phyloP scores from a whole-genome alignment of 30 jellyfish, hydroid and myxozoan species.

The Cassiopea andromeda region DNA sequence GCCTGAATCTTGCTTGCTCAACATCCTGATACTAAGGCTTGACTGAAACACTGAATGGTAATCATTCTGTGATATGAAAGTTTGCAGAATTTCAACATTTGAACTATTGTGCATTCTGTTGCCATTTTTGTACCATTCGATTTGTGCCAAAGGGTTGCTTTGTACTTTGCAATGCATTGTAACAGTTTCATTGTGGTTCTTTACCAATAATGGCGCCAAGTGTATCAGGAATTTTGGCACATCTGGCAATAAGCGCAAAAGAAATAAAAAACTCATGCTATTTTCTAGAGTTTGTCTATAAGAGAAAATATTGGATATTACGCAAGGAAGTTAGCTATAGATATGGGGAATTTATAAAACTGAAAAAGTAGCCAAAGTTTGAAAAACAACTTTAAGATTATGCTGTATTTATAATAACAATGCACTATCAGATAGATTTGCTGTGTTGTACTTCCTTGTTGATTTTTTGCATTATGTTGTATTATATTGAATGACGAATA shows the following conservation, averaged over 20 bases:
- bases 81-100: not conserved
- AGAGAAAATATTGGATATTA: too few species aligned
- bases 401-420: too few species aligned
- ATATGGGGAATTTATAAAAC: too few species aligned
- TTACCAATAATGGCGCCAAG: not conserved
- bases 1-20: slow-evolving; percentile 30
- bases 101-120: not conserved
- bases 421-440: not conserved
- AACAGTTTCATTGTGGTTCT: not conserved
- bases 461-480: not conserved
- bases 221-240: slow-evolving; percentile 10
- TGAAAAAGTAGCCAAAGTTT: too few species aligned
- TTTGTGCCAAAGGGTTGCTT: slow-evolving; percentile 29
- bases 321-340: too few species aligned
- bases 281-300: too few species aligned
- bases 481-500: not conserved
- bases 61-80: not conserved
- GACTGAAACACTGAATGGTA: slow-evolving; percentile 14
- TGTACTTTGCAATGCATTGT: slow-evolving; percentile 13
- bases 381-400: too few species aligned
- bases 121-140: slow-evolving; percentile 46
- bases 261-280: not conserved
- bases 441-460: not conserved
- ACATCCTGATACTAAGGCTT: not conserved
- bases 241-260: not conserved